Percentiles rank a stretch among this genome's conserved stretches.
phyloP scores from a whole-genome alignment of 2,797 vertebrate species.

The Tragelaphus eurycerus region DNA sequence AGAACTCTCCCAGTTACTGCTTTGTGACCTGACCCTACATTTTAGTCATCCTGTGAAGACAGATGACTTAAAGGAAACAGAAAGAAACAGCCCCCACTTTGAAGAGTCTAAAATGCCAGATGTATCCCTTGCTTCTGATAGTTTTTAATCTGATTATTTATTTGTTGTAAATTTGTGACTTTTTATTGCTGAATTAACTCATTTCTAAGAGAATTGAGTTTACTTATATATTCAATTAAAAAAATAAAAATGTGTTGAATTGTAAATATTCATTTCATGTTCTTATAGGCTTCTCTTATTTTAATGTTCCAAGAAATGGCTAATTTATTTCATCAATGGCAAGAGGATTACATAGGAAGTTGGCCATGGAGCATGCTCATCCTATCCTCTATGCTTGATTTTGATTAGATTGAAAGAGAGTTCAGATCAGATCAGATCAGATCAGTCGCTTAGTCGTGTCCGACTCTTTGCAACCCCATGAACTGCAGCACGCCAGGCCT shows the following conservation, averaged over 20 bases:
- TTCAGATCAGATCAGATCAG: neutral
- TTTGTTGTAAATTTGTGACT: neutral
- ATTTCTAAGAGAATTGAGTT: slow-evolving; percentile 3
- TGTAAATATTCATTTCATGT: slow-evolving; percentile 19
- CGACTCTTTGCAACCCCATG: no score
- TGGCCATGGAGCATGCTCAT: neutral
- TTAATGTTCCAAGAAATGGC: slow-evolving; percentile 1
- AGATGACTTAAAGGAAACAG: slow-evolving; percentile 71
- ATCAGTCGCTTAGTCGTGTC: no score
- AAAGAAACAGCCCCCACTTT: slow-evolving; percentile 50
- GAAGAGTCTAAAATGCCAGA: slow-evolving; percentile 63
- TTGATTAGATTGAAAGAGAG: neutral
- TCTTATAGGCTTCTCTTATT: neutral
- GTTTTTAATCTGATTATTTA: slow-evolving; percentile 42
- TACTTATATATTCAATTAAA: slow-evolving; percentile 25
- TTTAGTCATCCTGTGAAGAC: slow-evolving; percentile 84
- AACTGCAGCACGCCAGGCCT: no score
- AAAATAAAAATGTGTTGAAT: slow-evolving; percentile 36
- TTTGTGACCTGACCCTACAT: slow-evolving; percentile 90
- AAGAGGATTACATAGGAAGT: neutral
- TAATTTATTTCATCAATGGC: neutral
- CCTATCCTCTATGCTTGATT: neutral
- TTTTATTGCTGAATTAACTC: slow-evolving; percentile 8
- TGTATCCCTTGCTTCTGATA: neutral
- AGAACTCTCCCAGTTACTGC: slow-evolving; percentile 89